Evolutionary conservation across 2,797 vertebrate genomes (phyloP), one percentile per base, ranked within the genome.

Genomic region (Helicolenus hilgendorfi): DNA sequence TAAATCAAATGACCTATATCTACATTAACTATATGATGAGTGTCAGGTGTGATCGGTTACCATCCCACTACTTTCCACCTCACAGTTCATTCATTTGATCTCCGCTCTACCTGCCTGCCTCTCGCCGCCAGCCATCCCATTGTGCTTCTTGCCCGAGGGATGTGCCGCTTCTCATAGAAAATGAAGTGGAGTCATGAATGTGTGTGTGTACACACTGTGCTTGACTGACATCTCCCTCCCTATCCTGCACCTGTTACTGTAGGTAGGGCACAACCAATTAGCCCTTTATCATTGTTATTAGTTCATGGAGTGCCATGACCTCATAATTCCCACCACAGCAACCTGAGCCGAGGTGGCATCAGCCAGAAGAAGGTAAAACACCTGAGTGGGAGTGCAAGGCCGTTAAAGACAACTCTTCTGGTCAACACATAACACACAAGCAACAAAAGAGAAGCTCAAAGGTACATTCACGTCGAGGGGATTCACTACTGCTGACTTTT

Each of bases 401-500:
- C 36, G 68, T 27, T 26, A 58, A 68, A 67, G 75, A 67, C 35
- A 29, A 41, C n/a, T 58, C 27, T 56, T 36, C 27, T 7, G 5
- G 29, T 56, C 62, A 67, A 49, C n/a, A 22, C 24, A 68, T 8
- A 13, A 64, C 41, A 64, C 70, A 29, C n/a, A 49, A 7, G 49
- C 53, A 73, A 64, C 53, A 68, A 31, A 68, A 41, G 29, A 64
- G 26, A 64, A 67, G 22, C 24, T 72, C 72, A 74, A n/a, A 75
- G 45, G 62, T 36, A n/a, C 35, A 27, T 41, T 59, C n/a, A 26
- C 1, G 13, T 64, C 62, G 18, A 83, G 77, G 72, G 69, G 64
- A 56, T 63, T 33, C 27, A 65, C 35, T 13, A 18, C 72, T n/a
- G 79, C 74, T 55, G 72, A 79, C 81, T 79, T 83, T 89, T 72